Evolutionary conservation across 2,888 invertebrate species (phyloP), one percentile per base, ranked within the genome.

Genomic region (Mayetiola destructor): DNA sequence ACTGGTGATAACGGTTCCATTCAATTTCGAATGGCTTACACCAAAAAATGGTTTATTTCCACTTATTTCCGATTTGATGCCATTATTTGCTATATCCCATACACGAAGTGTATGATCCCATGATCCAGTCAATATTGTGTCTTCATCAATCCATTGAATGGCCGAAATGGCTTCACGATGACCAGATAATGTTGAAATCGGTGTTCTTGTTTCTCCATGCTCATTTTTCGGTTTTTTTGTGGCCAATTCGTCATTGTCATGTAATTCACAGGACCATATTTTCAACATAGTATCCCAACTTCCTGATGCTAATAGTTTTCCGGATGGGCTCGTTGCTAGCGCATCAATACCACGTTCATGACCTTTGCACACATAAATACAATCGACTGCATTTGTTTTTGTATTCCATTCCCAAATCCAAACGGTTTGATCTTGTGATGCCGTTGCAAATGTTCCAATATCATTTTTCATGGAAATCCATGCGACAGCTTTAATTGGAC

Each of bases 61-160:
- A 59, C 81, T 82, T 63, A 92, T 77, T 71, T 91, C 88, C 42
- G 83, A 80, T 68, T 87, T 89, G 48, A 92, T 80, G 36, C 84
- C 86, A 55, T 87, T 88, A 54, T 88, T 73, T 65, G 89, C 87
- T 48, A 88, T 78, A 71, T 99, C 96, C 97, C 97, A 99, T 9
- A 94, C 69, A 69, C 89, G 86, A 16, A 99, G 75, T 1, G 94
- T 88, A 68, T 97, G 95, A 75, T 99, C 97, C 93, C 93, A 94
- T 1, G 95, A 91, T 56, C 85, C 81, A 0, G 94, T 91, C 9
- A 89, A 77, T 2, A 95, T 74, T 61, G 87, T 86, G 61, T 80
- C 77, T 58, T 77, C 77, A 63, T 87, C 84, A 64, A 86, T 79
- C 95, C 96, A 99, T 57, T 82, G 79, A 0, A 88, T 80, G 0